Base-by-base conservation (phyloP, 2,113 vertebrate genomes). In the Cyphotilapia sp. region DNA sequence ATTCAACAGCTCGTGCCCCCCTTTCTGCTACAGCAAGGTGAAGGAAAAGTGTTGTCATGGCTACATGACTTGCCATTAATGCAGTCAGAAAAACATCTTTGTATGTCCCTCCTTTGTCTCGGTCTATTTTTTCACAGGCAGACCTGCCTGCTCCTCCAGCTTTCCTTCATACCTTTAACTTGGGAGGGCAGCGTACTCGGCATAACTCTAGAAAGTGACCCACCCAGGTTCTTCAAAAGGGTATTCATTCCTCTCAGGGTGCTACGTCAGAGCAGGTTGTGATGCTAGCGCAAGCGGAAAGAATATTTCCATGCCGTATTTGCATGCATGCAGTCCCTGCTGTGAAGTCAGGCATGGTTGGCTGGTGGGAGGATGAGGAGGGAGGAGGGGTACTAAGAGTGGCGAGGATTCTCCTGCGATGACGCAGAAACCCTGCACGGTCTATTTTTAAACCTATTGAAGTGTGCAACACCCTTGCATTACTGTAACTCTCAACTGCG, bases 381-480 rank as follows among this genome's bases (percentile, higher is more conserved):
- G 22, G 22, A 51, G 74, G 81, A 13, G 88, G 78, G 82, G 51
- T 49, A n/a, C 80, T 16, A 22, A 83, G 74, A 76, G 90, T 63
- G 82, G 85, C 10, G 9, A 89, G 95, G 93, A 95, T 95, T 95
- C 93, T 95, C 94, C 94, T 93, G 42, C 14, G 89, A 86, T 94
- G 95, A 95, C 81, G 91, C 92, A 95, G 92, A 87, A 90, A 92
- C 92, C 82, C 86, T 91, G 89, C 89, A 87, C 69, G 59, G 56
- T 91, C 94, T 96, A 96, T 96, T 95, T 95, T 94, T 96, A 96
- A 91, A 92, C 87, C 88, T 90, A 89, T 71, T 93, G 87, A 94
- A 93, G 89, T 93, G 90, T 89, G 90, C 90, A 56, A 92, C 93
- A 93, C 90, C 91, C 92, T 91, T 92, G 92, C 78, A 3, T 87